Evolutionary conservation across 2,888 invertebrate genomes (phyloP).

Genomic region (Leucophenga montana): DNA sequence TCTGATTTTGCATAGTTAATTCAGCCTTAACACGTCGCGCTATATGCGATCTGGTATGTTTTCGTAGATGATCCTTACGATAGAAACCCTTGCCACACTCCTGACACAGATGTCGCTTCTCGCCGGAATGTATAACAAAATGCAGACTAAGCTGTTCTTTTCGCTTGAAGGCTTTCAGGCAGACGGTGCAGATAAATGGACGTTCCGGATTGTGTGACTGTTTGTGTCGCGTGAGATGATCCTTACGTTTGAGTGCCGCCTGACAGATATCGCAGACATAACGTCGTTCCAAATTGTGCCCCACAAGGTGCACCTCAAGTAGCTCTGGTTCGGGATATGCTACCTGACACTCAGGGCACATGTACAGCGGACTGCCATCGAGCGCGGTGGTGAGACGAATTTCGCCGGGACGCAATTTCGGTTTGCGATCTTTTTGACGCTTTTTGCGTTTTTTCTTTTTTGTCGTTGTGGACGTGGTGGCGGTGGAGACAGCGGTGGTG

Average conservation of each 20-base stretch:
- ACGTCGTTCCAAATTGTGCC: slow-evolving; percentile 87
- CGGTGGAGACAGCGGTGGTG: slow-evolving; percentile 33
- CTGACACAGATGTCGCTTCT: slow-evolving; percentile 88
- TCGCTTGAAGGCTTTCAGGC: slow-evolving; percentile 89
- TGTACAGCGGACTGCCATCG: slow-evolving; percentile 88
- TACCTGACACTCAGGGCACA: slow-evolving; percentile 92
- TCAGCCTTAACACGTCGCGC: slow-evolving; percentile 87
- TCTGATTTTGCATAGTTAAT: slow-evolving; percentile 71
- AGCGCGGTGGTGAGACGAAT: slow-evolving; percentile 85
- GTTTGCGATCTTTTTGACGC: slow-evolving; percentile 81
- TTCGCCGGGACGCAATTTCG: slow-evolving; percentile 86
- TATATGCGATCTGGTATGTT: slow-evolving; percentile 88
- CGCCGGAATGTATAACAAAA: slow-evolving; percentile 90
- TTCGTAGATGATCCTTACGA: slow-evolving; percentile 88
- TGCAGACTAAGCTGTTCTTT: slow-evolving; percentile 91
- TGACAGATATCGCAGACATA: slow-evolving; percentile 93
- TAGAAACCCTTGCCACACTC: slow-evolving; percentile 92
- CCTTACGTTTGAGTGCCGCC: slow-evolving; percentile 89
- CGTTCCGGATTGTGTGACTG: slow-evolving; percentile 91
- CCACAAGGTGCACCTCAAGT: slow-evolving; percentile 86
- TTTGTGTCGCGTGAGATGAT: slow-evolving; percentile 89
- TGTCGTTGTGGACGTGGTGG: slow-evolving; percentile 64
- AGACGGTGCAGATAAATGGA: slow-evolving; percentile 89
- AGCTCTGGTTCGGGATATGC: slow-evolving; percentile 89
- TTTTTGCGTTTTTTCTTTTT: slow-evolving; percentile 90